These are phyloP conservation scores for Synanthedon myopaeformis DNA, from an alignment of 2,888 invertebrate genomes.

Conservation along the genomic window DNA sequence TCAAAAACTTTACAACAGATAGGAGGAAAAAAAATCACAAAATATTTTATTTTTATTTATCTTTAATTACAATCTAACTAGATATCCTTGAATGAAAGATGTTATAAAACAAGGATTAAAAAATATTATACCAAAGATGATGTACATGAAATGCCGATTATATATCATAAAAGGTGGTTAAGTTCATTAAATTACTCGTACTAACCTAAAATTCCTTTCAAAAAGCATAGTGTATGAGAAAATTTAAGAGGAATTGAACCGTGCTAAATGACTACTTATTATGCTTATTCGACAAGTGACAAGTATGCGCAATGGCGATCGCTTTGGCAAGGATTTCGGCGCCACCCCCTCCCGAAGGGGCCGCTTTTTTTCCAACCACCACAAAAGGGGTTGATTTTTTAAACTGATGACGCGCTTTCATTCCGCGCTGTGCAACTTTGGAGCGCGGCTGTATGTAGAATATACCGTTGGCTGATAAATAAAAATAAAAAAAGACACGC, in stretches of 20 bases:
- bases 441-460: conserved; percentile 60
- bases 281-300: conserved; percentile 69
- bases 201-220: too few species aligned
- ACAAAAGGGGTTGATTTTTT: conserved; percentile 71
- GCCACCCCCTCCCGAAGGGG: conserved; percentile 49
- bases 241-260: conserved; percentile 20
- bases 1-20: too few species aligned
- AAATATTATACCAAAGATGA: too few species aligned
- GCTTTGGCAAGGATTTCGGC: conserved; percentile 68
- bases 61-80: too few species aligned
- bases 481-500: conserved; percentile 50
- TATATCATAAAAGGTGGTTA: too few species aligned
- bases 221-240: too few species aligned
- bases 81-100: too few species aligned
- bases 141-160: too few species aligned
- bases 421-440: conserved; percentile 69
- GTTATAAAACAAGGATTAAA: too few species aligned
- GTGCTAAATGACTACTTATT: conserved; percentile 61
- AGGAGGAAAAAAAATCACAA: too few species aligned
- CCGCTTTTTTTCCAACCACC: conserved; percentile 64
- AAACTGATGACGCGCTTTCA: conserved; percentile 73
- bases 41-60: too few species aligned
- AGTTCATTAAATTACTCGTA: too few species aligned
- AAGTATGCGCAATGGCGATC: conserved; percentile 62
- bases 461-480: conserved; percentile 49